Evolutionary conservation across 2,888 invertebrate species (phyloP), one percentile per base, ranked within the genome.

Genomic region (Parelbella ahira): DNA sequence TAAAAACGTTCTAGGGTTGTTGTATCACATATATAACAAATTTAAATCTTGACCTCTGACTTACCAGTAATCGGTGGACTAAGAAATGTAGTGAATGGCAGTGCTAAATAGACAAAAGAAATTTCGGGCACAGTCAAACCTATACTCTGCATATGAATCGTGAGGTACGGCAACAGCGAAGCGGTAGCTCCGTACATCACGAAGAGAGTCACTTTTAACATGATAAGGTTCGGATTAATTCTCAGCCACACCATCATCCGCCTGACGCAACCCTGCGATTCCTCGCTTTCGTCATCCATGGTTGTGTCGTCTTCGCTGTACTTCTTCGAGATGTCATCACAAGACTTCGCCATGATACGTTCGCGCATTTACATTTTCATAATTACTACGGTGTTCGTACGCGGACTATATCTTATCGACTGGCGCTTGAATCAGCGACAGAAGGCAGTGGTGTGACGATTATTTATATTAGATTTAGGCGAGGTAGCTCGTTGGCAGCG

Each of bases 121-220:
- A 95, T 94, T 86, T 97, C 95, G 59, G 94, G 93, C 52, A 96
- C 93, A 29, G 94, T 93, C 44, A 97, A 88, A 46, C 96, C 96
- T 68, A 96, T 92, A 63, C 94, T 92, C 78, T 94, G 94, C 96
- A 97, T 96, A 82, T 96, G 96, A 54, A 97, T 93, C 1, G 96
- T 94, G 62, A 97, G 81, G 73, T 95, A 97, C 0, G 97, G 96
- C 44, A 96, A 79, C 36, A 97, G 88, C 3, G 94, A 94, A 36
- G 95, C 94, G 19, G 94, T 93, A 34, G 94, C 96, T 71, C 95
- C 94, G 68, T 94, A 94, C 90, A 94, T 92, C 58, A 94, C 92
- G 73, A 95, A 95, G 4, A 95, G 82, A 18, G 94, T 93, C 58
- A 94, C 88, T 89, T 95, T 95, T 60, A 95, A 78, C 91, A 94